Conservation (phyloP, 2,888 invertebrate genomes). For the Gibbula magus region DNA sequence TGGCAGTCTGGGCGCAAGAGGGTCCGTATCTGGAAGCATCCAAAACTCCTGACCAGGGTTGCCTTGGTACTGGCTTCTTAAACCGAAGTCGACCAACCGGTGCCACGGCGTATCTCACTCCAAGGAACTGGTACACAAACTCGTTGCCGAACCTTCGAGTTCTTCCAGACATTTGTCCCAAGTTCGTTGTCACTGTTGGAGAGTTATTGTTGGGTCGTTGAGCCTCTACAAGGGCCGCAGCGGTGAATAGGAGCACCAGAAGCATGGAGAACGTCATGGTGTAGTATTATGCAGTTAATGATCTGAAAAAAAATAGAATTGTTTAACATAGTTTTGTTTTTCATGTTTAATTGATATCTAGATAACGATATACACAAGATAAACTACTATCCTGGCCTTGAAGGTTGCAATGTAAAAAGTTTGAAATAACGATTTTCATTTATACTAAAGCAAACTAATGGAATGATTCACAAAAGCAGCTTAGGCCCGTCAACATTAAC, state of each 20-base stretch:
- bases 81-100: constrained; percentile 79
- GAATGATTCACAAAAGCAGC: too few relatives aligned
- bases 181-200: constrained; percentile 9
- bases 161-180: constrained; percentile 14
- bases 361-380: too few relatives aligned
- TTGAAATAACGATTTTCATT: too few relatives aligned
- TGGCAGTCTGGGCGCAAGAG: constrained; percentile 20
- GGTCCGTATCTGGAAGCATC: constrained; percentile 29
- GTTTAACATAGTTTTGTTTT: too few relatives aligned
- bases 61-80: constrained; percentile 51
- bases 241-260: neutral
- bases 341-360: too few relatives aligned
- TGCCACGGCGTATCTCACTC: constrained; percentile 73
- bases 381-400: too few relatives aligned
- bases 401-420: too few relatives aligned
- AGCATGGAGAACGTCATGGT: neutral
- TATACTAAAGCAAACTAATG: too few relatives aligned
- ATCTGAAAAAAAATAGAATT: neutral
- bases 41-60: constrained; percentile 77
- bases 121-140: constrained; percentile 48
- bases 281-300: neutral
- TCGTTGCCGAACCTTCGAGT: constrained; percentile 4
- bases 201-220: too few relatives aligned
- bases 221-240: neutral
- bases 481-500: too few relatives aligned